Conservation (phyloP, 2,888 invertebrate genomes). For the Eumerus sabulonum region DNA sequence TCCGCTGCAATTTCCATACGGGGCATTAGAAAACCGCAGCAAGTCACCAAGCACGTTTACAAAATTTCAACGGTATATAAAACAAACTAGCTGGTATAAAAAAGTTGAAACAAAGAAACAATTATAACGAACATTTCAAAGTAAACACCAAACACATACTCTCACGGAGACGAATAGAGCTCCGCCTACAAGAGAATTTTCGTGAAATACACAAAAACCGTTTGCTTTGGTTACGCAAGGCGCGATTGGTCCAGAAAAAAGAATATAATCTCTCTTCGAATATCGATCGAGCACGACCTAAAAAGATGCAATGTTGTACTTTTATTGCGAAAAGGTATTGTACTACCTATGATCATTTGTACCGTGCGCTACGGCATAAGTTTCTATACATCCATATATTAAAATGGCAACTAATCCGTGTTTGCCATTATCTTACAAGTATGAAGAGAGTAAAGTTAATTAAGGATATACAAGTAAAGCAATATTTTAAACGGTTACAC, state of each 20-base stretch:
- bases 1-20: no score
- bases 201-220: conserved; percentile 69
- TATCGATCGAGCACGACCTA: conserved; percentile 67
- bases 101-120: conserved; percentile 49
- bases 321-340: conserved; percentile 31
- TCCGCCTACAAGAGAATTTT: conserved; percentile 65
- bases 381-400: no score
- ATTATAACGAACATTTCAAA: conserved; percentile 60
- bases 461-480: no score
- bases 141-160: conserved; percentile 34
- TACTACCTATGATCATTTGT: no score
- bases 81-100: conserved; percentile 36
- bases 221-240: conserved; percentile 71
- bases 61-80: conserved; percentile 58
- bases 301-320: conserved; percentile 68
- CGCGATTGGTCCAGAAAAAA: conserved; percentile 71
- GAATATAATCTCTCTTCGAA: conserved; percentile 65
- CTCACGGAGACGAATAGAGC: conserved; percentile 45
- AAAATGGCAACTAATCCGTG: no score
- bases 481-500: no score
- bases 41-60: conserved; percentile 22
- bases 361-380: no score
- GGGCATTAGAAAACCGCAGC: no score
- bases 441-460: no score
- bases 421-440: no score